phyloP scores from a whole-genome alignment of 1,140 invertebrate genomes.

The Drosophila prosaltans region DNA sequence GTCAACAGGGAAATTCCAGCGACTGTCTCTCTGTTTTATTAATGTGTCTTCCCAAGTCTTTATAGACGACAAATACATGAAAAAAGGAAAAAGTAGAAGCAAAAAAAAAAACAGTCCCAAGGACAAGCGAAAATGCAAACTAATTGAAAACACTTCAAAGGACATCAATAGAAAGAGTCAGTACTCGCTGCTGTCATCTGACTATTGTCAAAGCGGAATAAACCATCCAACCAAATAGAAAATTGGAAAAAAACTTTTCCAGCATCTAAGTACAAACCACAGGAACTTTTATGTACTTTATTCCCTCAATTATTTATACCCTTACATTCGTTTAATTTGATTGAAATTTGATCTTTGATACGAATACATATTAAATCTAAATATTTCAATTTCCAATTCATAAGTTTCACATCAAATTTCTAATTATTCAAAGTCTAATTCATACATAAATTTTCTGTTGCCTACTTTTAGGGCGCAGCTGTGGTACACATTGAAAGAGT shows the following conservation, averaged over 20 bases:
- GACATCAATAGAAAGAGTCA: constrained; percentile 54
- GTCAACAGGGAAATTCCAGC: constrained; percentile 36
- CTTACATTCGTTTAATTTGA: too few relatives aligned
- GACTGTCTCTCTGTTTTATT: constrained; percentile 46
- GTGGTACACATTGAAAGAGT: neutral
- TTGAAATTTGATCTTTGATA: too few relatives aligned
- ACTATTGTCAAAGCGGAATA: constrained; percentile 54
- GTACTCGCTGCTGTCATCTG: constrained; percentile 34
- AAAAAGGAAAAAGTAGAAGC: neutral
- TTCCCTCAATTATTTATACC: too few relatives aligned
- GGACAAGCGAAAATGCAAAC: constrained; percentile 58
- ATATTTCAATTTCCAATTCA: too few relatives aligned
- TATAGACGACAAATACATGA: constrained; percentile 14
- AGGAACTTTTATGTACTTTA: too few relatives aligned
- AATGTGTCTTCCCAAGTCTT: constrained; percentile 42
- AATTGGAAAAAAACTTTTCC: constrained; percentile 36
- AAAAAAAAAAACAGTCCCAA: constrained; percentile 15
- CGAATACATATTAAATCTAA: too few relatives aligned
- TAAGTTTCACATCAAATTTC: too few relatives aligned
- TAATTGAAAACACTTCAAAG: constrained; percentile 73
- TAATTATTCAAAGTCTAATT: too few relatives aligned
- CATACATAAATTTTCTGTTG: neutral
- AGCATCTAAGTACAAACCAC: constrained; percentile 25
- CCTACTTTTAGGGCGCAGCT: neutral
- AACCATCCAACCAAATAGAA: constrained; percentile 18